These are phyloP conservation scores for Brachyhypopomus gauderio DNA, from an alignment of 2,113 vertebrate species.

Conservation along the genomic window DNA sequence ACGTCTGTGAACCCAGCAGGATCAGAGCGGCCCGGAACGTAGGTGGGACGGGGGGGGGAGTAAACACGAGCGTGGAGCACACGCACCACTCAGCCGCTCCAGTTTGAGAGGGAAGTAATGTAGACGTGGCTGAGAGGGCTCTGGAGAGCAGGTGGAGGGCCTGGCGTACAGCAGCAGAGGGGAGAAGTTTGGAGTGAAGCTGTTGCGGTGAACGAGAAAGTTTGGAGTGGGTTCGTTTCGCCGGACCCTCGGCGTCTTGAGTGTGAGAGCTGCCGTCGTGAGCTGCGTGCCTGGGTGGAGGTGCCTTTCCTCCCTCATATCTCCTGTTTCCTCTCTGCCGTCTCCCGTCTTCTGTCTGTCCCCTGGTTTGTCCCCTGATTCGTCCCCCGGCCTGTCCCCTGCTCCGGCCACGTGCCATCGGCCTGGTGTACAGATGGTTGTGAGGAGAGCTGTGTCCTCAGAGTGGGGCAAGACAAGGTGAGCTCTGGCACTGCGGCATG, in stretches of 20 bases:
- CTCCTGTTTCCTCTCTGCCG: background rate
- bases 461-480: constrained; percentile 38
- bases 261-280: background rate
- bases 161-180: background rate
- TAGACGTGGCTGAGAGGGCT: constrained; percentile 4
- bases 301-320: background rate
- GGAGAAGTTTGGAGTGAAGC: constrained; percentile 12
- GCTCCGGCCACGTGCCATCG: background rate
- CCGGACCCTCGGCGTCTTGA: constrained; percentile 1
- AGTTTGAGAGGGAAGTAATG: constrained; percentile 20
- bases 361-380: too few relatives aligned
- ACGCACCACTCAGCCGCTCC: constrained; percentile 17
- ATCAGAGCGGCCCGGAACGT: constrained; percentile 17
- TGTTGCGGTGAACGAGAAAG: background rate
- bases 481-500: constrained; percentile 44
- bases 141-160: background rate
- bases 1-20: constrained; percentile 19
- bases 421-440: constrained; percentile 2
- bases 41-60: constrained; percentile 33
- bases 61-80: constrained; percentile 18
- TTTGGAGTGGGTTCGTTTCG: constrained; percentile 1
- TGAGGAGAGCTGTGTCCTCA: constrained; percentile 22
- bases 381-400: too few relatives aligned
- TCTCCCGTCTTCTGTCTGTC: constrained; percentile 2
- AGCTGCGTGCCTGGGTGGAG: background rate